Percentiles rank a stretch among this genome's conserved stretches.
phyloP scores from a whole-genome alignment of 2,797 vertebrate genomes.

The Tenualosa ilisha region DNA sequence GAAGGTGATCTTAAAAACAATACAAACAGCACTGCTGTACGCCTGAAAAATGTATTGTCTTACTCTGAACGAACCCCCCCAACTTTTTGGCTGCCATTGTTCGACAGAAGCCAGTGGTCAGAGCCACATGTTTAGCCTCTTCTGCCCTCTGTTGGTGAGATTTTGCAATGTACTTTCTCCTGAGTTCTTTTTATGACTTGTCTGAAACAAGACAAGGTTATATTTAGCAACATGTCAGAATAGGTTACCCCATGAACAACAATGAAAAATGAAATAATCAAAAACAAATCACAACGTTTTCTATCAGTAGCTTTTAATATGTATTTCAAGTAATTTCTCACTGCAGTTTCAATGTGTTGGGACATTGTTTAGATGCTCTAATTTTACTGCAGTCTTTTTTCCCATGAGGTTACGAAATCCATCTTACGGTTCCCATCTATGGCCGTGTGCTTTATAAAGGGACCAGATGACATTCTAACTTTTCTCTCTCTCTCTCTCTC shows the following conservation, averaged over 20 bases:
- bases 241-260: neutral
- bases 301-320: neutral
- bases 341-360: neutral
- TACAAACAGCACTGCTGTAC: neutral
- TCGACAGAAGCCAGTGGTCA: neutral
- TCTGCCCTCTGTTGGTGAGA: slow-evolving; percentile 11
- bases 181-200: neutral
- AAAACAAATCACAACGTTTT: neutral
- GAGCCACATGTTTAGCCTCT: neutral
- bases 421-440: neutral
- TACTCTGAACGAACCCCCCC: no score
- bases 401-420: neutral
- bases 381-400: neutral
- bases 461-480: neutral
- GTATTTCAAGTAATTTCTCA: neutral
- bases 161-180: neutral
- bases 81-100: neutral
- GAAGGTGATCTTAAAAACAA: neutral
- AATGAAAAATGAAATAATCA: neutral
- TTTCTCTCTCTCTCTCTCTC: slow-evolving; percentile 28
- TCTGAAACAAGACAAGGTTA: neutral
- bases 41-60: neutral
- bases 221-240: neutral
- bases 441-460: neutral
- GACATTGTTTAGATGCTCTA: neutral